A percentile compares a stretch with the other conserved stretches of the same genome.
These are phyloP conservation scores for Catostomus latipinnis DNA, from an alignment of 2,797 vertebrate species.

Conservation along the genomic window DNA sequence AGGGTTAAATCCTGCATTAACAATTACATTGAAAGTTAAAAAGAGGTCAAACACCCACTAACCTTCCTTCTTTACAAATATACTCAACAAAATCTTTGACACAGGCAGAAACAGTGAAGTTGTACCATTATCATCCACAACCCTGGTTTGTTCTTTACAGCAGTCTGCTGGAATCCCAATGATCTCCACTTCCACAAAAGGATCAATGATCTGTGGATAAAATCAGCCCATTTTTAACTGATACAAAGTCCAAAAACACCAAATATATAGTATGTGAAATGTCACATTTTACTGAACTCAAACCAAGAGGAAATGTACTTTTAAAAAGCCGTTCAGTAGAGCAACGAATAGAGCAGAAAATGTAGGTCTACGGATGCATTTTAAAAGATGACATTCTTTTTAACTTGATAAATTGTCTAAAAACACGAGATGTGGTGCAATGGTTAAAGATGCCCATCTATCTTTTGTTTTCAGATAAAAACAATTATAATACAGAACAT, in stretches of 20 bases:
- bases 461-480: too few species aligned
- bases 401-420: too few species aligned
- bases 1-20: conserved; percentile 90
- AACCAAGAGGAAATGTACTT: conserved; percentile 1
- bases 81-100: background rate
- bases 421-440: too few species aligned
- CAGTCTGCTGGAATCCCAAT: conserved; percentile 96
- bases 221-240: background rate
- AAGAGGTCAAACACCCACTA: background rate
- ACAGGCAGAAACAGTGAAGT: background rate
- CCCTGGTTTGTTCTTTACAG: conserved; percentile 96
- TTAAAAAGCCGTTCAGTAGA: background rate
- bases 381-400: too few species aligned
- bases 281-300: background rate
- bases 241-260: background rate
- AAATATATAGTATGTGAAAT: background rate
- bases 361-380: too few species aligned
- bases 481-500: too few species aligned
- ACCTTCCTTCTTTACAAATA: background rate
- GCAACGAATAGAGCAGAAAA: too few species aligned
- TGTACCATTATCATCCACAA: conserved; percentile 97
- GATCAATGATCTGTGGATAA: conserved; percentile 91
- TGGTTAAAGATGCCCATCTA: too few species aligned
- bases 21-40: background rate
- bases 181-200: conserved; percentile 98